These are phyloP conservation scores for Xestia sexstrigata DNA, from an alignment of 2,888 invertebrate genomes.

Conservation along the genomic window DNA sequence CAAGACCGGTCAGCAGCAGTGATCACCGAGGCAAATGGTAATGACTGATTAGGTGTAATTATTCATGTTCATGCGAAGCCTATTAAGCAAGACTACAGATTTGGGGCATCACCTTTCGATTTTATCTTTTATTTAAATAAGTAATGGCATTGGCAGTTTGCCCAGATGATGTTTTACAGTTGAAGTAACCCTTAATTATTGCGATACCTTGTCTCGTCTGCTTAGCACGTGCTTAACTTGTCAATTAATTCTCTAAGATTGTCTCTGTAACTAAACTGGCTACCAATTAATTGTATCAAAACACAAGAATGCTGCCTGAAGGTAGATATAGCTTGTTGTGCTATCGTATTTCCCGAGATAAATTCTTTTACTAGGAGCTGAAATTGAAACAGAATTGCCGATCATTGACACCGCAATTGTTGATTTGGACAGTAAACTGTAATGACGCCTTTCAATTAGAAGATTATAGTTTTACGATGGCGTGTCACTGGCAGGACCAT, in stretches of 20 bases:
- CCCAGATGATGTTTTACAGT: constrained; percentile 22
- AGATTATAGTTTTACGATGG: not conserved
- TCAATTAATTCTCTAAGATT: constrained; percentile 26
- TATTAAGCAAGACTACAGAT: not conserved
- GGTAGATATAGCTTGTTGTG: not conserved
- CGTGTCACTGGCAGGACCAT: no score
- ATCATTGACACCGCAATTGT: no score
- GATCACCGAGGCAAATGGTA: not conserved
- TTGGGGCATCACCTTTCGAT: constrained; percentile 8
- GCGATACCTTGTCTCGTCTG: constrained; percentile 12
- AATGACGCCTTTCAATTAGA: no score
- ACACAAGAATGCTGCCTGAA: not conserved
- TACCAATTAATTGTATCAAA: not conserved
- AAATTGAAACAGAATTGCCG: no score
- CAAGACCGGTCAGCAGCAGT: not conserved
- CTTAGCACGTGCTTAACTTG: constrained; percentile 14
- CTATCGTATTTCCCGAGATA: accelerated
- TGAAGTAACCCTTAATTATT: constrained; percentile 21
- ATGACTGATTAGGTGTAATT: not conserved
- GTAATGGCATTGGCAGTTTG: constrained; percentile 43
- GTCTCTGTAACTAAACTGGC: not conserved
- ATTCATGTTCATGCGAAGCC: not conserved
- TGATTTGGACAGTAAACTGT: no score
- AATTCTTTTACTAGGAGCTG: not conserved
- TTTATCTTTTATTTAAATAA: constrained; percentile 34